These are phyloP conservation scores for Mormyrus hasselquistii DNA, from an alignment of 2,797 vertebrate genomes.

Conservation along the genomic window DNA sequence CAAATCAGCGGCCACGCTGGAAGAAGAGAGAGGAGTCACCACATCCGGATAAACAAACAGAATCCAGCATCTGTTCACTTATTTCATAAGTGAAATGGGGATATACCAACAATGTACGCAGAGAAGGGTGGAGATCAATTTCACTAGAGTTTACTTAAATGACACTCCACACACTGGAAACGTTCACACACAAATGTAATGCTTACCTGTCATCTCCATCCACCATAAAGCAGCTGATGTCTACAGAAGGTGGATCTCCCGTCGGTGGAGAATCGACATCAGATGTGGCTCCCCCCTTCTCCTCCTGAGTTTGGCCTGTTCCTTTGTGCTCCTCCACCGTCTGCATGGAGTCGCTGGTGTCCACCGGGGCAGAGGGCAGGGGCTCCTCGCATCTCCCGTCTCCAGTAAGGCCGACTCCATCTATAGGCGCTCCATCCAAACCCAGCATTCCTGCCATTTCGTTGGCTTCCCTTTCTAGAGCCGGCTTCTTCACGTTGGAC, in stretches of 20 bases:
- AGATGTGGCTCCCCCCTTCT: not conserved
- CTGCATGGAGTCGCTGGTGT: not conserved
- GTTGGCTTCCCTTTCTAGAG: conserved; percentile 12
- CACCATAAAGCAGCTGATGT: not conserved
- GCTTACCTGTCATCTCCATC: conserved; percentile 15
- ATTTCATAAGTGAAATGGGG: not conserved
- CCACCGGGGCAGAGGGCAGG: not conserved
- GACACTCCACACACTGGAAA: not conserved
- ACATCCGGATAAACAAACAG: not conserved
- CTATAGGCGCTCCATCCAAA: not conserved
- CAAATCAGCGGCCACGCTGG: conserved; percentile 22
- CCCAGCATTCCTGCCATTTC: not conserved
- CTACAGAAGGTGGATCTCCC: not conserved
- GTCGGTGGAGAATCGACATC: not conserved
- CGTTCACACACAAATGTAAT: not conserved
- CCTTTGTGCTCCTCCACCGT: not conserved
- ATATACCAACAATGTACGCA: not conserved
- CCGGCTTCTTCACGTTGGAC: conserved; percentile 37
- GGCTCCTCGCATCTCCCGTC: not conserved
- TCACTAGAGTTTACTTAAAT: not conserved
- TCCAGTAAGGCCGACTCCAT: not conserved
- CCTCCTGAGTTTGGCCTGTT: conserved; percentile 9
- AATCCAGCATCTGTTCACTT: not conserved
- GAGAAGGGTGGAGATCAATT: not conserved
- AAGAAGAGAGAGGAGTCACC: not conserved